These are phyloP conservation scores for Uloborus plumipes DNA, from an alignment of 2,888 invertebrate genomes.

Conservation along the genomic window DNA sequence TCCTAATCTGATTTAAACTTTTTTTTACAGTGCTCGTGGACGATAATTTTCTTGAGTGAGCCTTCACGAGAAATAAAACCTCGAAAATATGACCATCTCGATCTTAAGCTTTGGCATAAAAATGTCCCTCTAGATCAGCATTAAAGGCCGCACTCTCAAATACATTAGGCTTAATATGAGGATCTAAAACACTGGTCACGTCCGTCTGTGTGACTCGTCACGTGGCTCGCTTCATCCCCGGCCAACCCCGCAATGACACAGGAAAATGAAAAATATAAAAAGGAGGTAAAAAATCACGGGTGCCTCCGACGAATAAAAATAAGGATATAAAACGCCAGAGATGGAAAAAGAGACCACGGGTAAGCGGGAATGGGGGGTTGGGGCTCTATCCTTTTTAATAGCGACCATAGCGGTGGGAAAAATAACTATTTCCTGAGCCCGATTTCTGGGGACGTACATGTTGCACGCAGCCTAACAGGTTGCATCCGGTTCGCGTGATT, in stretches of 20 bases:
- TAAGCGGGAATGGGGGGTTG: not conserved
- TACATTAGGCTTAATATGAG: slow-evolving; percentile 38
- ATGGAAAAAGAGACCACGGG: slow-evolving; percentile 14
- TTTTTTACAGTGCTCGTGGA: too few relatives aligned
- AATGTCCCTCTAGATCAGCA: slow-evolving; percentile 37
- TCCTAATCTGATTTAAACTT: too few relatives aligned
- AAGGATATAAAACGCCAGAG: slow-evolving; percentile 16
- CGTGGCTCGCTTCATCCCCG: slow-evolving; percentile 25
- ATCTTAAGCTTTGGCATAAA: slow-evolving; percentile 33
- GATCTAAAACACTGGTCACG: slow-evolving; percentile 41
- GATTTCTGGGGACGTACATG: slow-evolving; percentile 36
- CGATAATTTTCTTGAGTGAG: too few relatives aligned
- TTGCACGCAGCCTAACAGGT: slow-evolving; percentile 62
- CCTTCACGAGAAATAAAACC: slow-evolving; percentile 3
- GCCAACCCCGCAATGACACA: slow-evolving; percentile 46
- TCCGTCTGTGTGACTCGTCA: slow-evolving; percentile 25
- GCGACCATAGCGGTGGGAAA: slow-evolving; percentile 24
- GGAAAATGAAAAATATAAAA: slow-evolving; percentile 20
- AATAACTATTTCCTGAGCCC: slow-evolving; percentile 56
- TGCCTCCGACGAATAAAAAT: slow-evolving; percentile 40
- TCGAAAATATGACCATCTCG: slow-evolving; percentile 35
- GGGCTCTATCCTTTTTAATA: slow-evolving; percentile 22
- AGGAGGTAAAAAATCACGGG: slow-evolving; percentile 22
- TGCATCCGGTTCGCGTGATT: slow-evolving; percentile 56
- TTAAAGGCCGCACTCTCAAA: slow-evolving; percentile 48